Conservation (phyloP, 2,888 invertebrate species). For the Brenthis hecate region DNA sequence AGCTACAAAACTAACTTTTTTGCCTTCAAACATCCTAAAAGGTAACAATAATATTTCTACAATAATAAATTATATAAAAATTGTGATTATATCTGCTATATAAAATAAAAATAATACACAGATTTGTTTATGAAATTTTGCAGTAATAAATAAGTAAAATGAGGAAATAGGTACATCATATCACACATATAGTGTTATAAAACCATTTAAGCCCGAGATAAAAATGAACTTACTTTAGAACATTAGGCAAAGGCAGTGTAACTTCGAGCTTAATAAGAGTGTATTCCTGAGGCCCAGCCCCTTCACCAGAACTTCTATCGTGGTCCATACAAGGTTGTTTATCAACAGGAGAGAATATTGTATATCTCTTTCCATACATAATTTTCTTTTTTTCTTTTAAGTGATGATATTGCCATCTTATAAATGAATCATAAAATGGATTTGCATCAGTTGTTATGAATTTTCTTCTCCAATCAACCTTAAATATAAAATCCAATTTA, state of each 20-base stretch:
- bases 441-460: constrained; percentile 99
- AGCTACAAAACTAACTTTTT: constrained; percentile 92
- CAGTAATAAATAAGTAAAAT: neutral
- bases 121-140: too few relatives aligned
- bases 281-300: constrained; percentile 99
- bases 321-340: constrained; percentile 99
- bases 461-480: constrained; percentile 98
- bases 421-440: constrained; percentile 98
- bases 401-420: constrained; percentile 97
- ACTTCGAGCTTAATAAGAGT: constrained; percentile 97
- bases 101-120: too few relatives aligned
- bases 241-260: constrained; percentile 86
- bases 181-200: too few relatives aligned
- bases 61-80: too few relatives aligned
- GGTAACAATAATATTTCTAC: too few relatives aligned
- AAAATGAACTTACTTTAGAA: constrained; percentile 82
- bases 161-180: too few relatives aligned
- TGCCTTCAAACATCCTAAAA: constrained; percentile 74
- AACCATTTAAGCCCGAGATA: too few relatives aligned
- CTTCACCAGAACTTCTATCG: constrained; percentile 97
- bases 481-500: neutral
- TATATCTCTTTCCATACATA: constrained; percentile 98
- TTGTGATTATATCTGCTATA: too few relatives aligned
- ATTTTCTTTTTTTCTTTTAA: constrained; percentile 94
- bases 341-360: constrained; percentile 97